Evolutionary conservation across 1,140 invertebrate species (phyloP).

Genomic region (Cydia fagiglandana): DNA sequence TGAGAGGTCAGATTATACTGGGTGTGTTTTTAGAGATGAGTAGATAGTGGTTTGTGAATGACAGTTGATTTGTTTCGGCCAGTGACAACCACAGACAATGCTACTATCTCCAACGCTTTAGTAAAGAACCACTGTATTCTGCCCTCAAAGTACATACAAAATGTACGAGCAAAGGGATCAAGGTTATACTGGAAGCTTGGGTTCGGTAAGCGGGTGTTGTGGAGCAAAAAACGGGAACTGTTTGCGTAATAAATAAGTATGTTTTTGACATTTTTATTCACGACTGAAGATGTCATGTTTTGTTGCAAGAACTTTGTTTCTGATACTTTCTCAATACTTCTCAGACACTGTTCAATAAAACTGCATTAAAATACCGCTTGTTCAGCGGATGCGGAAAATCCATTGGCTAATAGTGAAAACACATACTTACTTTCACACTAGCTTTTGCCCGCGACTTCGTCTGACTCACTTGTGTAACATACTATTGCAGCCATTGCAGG

Average conservation of each 20-base stretch:
- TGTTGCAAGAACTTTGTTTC: neutral
- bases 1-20: neutral
- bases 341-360: neutral
- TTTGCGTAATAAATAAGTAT: neutral
- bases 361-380: too few species aligned
- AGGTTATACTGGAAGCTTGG: neutral
- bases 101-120: constrained; percentile 1
- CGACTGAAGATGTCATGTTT: neutral
- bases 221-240: neutral
- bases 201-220: neutral
- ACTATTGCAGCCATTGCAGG: too few species aligned
- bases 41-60: neutral
- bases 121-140: neutral
- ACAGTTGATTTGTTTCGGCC: constrained; percentile 10
- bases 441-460: too few species aligned
- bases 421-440: too few species aligned
- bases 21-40: neutral
- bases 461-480: too few species aligned
- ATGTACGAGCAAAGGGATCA: neutral
- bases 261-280: constrained; percentile 11
- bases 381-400: too few species aligned
- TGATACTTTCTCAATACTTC: neutral
- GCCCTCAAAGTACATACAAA: neutral
- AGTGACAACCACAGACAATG: constrained; percentile 29
- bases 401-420: too few species aligned